Evolutionary conservation across 2,113 vertebrate species (phyloP), one percentile per base, ranked within the genome.

Genomic region (Barnardius zonarius): DNA sequence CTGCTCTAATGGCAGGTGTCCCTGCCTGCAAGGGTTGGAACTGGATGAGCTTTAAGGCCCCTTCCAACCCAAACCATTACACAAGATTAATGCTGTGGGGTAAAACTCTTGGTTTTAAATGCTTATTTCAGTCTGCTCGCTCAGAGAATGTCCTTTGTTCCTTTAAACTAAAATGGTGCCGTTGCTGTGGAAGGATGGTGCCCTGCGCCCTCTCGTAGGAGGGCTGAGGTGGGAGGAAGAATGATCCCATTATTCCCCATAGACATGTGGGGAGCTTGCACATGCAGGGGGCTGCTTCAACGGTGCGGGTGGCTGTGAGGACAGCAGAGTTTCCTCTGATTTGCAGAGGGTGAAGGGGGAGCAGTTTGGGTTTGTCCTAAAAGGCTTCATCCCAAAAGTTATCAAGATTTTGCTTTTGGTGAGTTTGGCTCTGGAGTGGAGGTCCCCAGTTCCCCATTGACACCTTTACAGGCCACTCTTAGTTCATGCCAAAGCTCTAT

Each of bases 181-280:
- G 12, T 79, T 84, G 10, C 77, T 54, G 83, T 15, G 43, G 68
- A 46, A 35, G 90, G 76, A 41, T 14, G n/a, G 61, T 46, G 95
- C 80, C 81, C 82, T 25, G 55, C 84, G 92, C 92, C 51, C 28
- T 77, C 41, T 83, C 0, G 66, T 86, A 57, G 96, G 96, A 95
- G 95, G 77, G 14, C 4, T 19, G 84, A 79, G 95, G 95, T 94
- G 93, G 94, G 94, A 80, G 74, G 94, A 95, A 95, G 96, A 97
- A 97, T 94, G 90, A 61, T 63, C 77, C 19, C 84, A 74, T 96
- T 95, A 91, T 97, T 91, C 72, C 81, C 22, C 4, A 3, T 24
- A 76, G 78, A 48, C 92, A 44, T 24, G 79, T 52, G 86, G 69
- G 67, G 49, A 51, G 30, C 51, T 22, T 22, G 68, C 74, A 10